Percentiles rank a stretch among this genome's conserved stretches.
These are phyloP conservation scores for Allobates femoralis DNA, from an alignment of 2,797 vertebrate species.

Conservation along the genomic window DNA sequence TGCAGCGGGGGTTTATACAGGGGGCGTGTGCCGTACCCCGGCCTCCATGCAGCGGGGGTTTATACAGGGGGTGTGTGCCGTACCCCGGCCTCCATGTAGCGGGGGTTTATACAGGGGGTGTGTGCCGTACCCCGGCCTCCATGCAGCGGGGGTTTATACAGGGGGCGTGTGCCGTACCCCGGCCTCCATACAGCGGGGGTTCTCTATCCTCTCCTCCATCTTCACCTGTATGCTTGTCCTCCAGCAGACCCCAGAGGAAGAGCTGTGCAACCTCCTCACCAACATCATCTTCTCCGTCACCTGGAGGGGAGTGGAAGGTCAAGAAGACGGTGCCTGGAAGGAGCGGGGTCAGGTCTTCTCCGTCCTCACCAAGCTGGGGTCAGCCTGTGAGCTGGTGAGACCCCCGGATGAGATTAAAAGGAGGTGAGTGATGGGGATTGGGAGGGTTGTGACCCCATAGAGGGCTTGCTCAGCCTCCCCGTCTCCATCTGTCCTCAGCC, in stretches of 20 bases:
- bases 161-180: no score
- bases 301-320: conserved; percentile 87
- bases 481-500: conserved; percentile 69
- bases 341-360: conserved; percentile 96
- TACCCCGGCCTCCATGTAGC: no score
- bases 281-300: conserved; percentile 93
- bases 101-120: no score
- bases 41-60: no score
- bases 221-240: conserved; percentile 20
- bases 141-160: no score
- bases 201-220: background rate
- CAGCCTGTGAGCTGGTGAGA: conserved; percentile 89
- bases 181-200: no score
- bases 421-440: conserved; percentile 74
- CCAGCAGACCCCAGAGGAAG: conserved; percentile 93
- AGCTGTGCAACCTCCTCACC: conserved; percentile 94
- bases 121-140: no score
- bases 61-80: no score
- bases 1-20: no score
- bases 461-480: background rate
- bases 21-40: no score
- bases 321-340: conserved; percentile 86
- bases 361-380: conserved; percentile 93
- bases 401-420: conserved; percentile 95
- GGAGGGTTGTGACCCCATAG: background rate